These are phyloP conservation scores for Myotis myotis DNA, from an alignment of 2,797 vertebrate genomes.

Conservation along the genomic window DNA sequence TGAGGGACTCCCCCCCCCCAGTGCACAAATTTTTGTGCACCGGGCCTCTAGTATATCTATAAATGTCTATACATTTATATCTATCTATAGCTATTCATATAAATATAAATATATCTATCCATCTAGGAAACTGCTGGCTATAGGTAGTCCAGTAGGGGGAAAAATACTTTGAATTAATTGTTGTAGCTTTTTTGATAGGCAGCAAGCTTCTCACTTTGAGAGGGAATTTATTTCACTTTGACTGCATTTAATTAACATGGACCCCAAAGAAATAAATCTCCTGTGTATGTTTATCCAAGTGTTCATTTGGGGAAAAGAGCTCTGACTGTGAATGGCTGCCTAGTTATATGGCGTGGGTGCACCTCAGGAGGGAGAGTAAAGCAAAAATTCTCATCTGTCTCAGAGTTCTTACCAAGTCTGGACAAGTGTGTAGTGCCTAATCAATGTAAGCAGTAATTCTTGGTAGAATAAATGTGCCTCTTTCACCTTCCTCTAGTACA, in stretches of 20 bases:
- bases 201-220: neutral
- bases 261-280: slow-evolving; percentile 60
- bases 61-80: neutral
- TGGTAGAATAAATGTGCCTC: neutral
- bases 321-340: neutral
- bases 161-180: neutral
- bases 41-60: neutral
- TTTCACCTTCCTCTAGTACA: neutral
- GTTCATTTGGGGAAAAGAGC: slow-evolving; percentile 15
- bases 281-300: slow-evolving; percentile 37
- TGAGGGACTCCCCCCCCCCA: too few species aligned
- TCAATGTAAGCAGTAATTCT: neutral
- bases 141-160: neutral
- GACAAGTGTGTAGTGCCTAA: neutral
- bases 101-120: neutral
- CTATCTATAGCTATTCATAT: neutral
- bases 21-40: too few species aligned
- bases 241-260: slow-evolving; percentile 58
- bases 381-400: neutral
- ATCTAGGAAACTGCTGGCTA: neutral
- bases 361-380: neutral
- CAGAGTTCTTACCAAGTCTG: neutral
- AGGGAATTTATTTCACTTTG: slow-evolving; percentile 44
- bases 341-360: neutral
- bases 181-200: neutral